Percentiles rank a stretch among this genome's conserved stretches.
Evolutionary conservation across 2,888 invertebrate species (phyloP).

Genomic region (Subacronicta megacephala): DNA sequence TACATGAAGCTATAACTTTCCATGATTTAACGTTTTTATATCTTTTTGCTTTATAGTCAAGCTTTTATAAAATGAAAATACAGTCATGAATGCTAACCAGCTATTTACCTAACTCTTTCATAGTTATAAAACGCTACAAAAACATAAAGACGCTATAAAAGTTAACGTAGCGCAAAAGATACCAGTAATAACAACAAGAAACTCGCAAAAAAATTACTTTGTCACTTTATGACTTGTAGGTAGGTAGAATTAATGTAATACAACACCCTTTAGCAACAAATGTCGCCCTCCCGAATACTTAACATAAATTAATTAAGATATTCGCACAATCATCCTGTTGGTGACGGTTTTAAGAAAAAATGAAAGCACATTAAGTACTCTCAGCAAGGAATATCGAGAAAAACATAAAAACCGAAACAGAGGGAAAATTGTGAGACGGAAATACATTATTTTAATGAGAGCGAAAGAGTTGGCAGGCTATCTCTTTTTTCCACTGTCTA

Average conservation of each 20-base stretch:
- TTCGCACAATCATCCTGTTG: constrained; percentile 82
- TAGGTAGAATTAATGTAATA: constrained; percentile 67
- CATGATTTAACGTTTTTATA: constrained; percentile 23
- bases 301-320: constrained; percentile 88
- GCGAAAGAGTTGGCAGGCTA: constrained; percentile 82
- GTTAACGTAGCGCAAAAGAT: constrained; percentile 77
- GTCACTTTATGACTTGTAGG: constrained; percentile 71
- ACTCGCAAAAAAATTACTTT: constrained; percentile 69
- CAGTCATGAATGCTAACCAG: constrained; percentile 49
- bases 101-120: constrained; percentile 64
- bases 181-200: constrained; percentile 70
- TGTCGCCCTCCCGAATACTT: constrained; percentile 75
- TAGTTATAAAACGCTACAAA: constrained; percentile 61
- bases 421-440: constrained; percentile 73
- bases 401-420: constrained; percentile 84
- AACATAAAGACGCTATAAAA: constrained; percentile 71
- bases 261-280: constrained; percentile 73
- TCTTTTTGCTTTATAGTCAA: constrained; percentile 30
- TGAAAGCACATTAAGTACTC: constrained; percentile 74
- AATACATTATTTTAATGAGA: constrained; percentile 73
- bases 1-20: constrained; percentile 7
- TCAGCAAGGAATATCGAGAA: constrained; percentile 77
- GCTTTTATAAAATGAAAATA: constrained; percentile 39
- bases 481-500: constrained; percentile 79
- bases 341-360: constrained; percentile 77